Evolutionary conservation across 2,888 invertebrate species (phyloP).

Genomic region (Endomychus coccineus): DNA sequence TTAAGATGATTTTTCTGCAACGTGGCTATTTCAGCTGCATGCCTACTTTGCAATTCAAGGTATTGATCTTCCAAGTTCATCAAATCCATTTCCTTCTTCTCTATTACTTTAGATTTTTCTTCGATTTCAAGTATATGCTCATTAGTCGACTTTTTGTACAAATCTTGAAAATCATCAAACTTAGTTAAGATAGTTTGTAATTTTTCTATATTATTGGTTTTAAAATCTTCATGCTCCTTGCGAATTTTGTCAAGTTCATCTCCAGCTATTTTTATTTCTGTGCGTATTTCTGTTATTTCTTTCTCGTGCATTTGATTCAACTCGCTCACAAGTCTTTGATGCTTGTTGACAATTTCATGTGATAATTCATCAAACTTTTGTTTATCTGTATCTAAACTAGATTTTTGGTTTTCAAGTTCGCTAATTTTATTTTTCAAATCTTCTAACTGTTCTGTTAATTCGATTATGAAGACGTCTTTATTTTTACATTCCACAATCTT

Average conservation of each 20-base stretch:
- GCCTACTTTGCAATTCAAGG: slow-evolving; percentile 21
- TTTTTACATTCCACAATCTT: slow-evolving; percentile 49
- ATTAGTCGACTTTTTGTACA: slow-evolving; percentile 15
- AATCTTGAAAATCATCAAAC: slow-evolving; percentile 20
- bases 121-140: slow-evolving; percentile 10
- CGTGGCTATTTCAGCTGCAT: slow-evolving; percentile 28
- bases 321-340: slow-evolving; percentile 39
- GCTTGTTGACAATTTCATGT: slow-evolving; percentile 41
- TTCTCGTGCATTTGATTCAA: slow-evolving; percentile 41
- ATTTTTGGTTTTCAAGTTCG: slow-evolving; percentile 40
- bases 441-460: slow-evolving; percentile 46
- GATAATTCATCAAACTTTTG: slow-evolving; percentile 41
- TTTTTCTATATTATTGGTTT: slow-evolving; percentile 18
- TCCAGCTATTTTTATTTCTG: slow-evolving; percentile 33
- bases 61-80: slow-evolving; percentile 23
- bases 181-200: slow-evolving; percentile 15
- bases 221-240: slow-evolving; percentile 19
- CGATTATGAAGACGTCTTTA: slow-evolving; percentile 47
- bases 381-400: slow-evolving; percentile 39
- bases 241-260: slow-evolving; percentile 19
- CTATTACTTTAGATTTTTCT: slow-evolving; percentile 17
- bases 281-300: slow-evolving; percentile 42
- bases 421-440: slow-evolving; percentile 45
- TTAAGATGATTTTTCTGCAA: slow-evolving; percentile 29
- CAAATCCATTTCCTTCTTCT: slow-evolving; percentile 23